Evolutionary conservation across 2,113 vertebrate genomes (phyloP), one percentile per base, ranked within the genome.

Genomic region (Nansenia antarctica): DNA sequence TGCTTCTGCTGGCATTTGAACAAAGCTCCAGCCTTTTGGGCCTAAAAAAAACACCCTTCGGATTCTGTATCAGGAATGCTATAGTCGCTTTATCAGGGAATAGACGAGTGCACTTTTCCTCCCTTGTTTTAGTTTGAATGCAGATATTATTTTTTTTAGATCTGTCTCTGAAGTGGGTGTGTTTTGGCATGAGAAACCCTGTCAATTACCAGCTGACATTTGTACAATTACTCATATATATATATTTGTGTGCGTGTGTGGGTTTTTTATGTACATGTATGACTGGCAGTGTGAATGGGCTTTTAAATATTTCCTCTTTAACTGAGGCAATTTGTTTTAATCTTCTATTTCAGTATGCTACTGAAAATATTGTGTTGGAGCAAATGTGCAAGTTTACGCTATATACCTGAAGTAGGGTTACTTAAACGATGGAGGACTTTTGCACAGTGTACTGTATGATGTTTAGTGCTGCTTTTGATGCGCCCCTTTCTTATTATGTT

Each of bases 71-170:
- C 70, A 73, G 29, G 67, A 69, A 73, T 34, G 53, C 66, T 78
- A n/a, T n/a, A 72, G 72, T 55, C 2, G 69, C 49, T 78, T 78
- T 63, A 78, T 82, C 79, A 82, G 79, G 79, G 79, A 78, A 72
- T 78, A 82, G 72, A 65, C 31, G 76, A 78, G 79, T 73, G 75
- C 79, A 78, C 79, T 82, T 82, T 78, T 42, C 57, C 31, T 27
- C 62, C 68, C 30, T 39, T 42, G 39, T 65, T 67, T 72, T 78
- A 63, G 68, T 32, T 65, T 66, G 47, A 68, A 65, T 58, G 53
- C 65, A 29, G 34, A 30, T 27, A 42, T 57, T 31, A 39, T 34
- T 18, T 3, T 61, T 73, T 60, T 73, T 74, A 18, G 52, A 62
- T 72, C 45, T 58, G 45, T 59, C 18, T 35, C 11, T 35, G 45